Evolutionary conservation across 1,140 invertebrate species (phyloP).

Genomic region (Phymorhynchus buccinoides): DNA sequence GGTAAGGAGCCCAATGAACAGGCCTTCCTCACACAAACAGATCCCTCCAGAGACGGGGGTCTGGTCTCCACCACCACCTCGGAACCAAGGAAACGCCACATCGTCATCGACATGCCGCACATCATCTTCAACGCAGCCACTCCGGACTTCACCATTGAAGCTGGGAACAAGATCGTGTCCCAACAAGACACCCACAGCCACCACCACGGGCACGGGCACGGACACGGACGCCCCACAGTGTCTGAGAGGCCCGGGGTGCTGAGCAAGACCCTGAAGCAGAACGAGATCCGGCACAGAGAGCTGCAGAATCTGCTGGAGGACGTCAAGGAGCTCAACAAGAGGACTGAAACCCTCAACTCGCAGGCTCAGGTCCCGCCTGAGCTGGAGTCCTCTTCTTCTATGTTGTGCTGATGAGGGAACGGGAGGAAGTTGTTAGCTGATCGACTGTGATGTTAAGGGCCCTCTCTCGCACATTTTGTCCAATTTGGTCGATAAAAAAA

Average conservation of each 20-base stretch:
- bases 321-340: slow-evolving; percentile 64
- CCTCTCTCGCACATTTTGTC: neutral
- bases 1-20: neutral
- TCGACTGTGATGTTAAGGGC: neutral
- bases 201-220: neutral
- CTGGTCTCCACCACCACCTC: neutral
- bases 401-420: neutral
- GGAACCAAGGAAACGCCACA: slow-evolving; percentile 43
- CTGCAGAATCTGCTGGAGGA: slow-evolving; percentile 64
- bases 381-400: neutral
- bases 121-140: slow-evolving; percentile 62
- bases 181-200: neutral
- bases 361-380: slow-evolving; percentile 15
- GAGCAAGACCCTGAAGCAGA: slow-evolving; percentile 60
- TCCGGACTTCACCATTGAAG: slow-evolving; percentile 43
- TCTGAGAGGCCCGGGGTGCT: slow-evolving; percentile 26
- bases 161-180: too few relatives aligned
- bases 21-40: neutral
- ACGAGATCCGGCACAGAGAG: slow-evolving; percentile 61
- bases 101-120: slow-evolving; percentile 63
- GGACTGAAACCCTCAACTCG: slow-evolving; percentile 53
- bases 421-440: neutral
- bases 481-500: neutral
- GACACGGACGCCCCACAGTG: neutral
- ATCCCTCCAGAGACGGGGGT: neutral